Evolutionary conservation across 2,888 invertebrate species (phyloP).

Genomic region (Lissocephala sabroskyi): DNA sequence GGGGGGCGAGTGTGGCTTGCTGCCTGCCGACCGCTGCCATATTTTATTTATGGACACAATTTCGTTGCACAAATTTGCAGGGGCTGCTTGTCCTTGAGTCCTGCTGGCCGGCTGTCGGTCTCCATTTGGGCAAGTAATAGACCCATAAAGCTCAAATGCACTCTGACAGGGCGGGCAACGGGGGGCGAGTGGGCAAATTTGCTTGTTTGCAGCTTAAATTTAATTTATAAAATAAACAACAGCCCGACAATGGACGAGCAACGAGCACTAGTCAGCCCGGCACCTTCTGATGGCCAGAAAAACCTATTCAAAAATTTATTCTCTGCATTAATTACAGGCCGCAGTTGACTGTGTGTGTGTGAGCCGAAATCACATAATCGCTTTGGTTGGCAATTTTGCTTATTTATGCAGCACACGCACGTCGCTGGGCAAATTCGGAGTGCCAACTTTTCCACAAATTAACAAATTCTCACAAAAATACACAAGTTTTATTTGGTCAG

Average conservation of each 20-base stretch:
- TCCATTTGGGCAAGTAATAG: constrained; percentile 38
- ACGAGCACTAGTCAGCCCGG: too few species aligned
- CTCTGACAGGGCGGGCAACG: not conserved
- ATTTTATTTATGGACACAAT: constrained; percentile 42
- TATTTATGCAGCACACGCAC: constrained; percentile 45
- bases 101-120: constrained; percentile 4
- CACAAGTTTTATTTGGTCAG: not conserved
- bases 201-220: constrained; percentile 21
- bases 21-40: constrained; percentile 21
- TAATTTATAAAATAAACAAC: constrained; percentile 24
- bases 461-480: constrained; percentile 43
- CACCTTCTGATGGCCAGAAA: too few species aligned
- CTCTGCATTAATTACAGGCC: not conserved
- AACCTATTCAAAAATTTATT: too few species aligned
- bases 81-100: too few species aligned
- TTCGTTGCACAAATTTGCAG: constrained; percentile 38
- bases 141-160: constrained; percentile 21
- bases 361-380: constrained; percentile 29
- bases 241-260: too few species aligned
- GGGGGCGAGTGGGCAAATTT: constrained; percentile 16
- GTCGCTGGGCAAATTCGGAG: constrained; percentile 50
- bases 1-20: not conserved
- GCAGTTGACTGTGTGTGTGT: too few species aligned
- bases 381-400: constrained; percentile 11
- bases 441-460: constrained; percentile 60